Evolutionary conservation across 2,888 invertebrate genomes (phyloP).

Genomic region (Zygaena filipendulae): DNA sequence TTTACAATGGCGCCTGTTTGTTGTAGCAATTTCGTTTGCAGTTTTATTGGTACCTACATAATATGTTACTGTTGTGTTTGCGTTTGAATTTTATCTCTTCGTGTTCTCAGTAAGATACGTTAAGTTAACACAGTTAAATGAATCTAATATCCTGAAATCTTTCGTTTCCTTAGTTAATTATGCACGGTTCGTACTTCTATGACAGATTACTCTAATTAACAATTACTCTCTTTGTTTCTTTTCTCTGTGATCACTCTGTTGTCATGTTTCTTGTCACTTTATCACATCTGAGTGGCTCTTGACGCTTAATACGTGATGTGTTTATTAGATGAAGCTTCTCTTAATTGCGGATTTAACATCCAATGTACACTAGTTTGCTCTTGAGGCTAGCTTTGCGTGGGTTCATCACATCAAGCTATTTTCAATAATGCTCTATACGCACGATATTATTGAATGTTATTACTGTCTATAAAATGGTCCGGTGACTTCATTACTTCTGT

Average conservation of each 20-base stretch:
- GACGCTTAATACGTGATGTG: conserved; percentile 62
- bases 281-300: conserved; percentile 26
- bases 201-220: conserved; percentile 3
- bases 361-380: conserved; percentile 50
- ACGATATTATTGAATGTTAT: conserved; percentile 16
- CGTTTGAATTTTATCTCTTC: background rate
- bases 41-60: conserved; percentile 38
- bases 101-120: no score
- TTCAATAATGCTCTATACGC: conserved; percentile 26
- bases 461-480: conserved; percentile 10
- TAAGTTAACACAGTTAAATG: no score
- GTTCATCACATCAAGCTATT: conserved; percentile 27
- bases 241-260: conserved; percentile 21
- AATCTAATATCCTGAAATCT: no score
- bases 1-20: conserved; percentile 30
- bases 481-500: no score
- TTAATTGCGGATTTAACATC: conserved; percentile 59
- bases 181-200: background rate
- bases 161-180: conserved; percentile 15
- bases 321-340: conserved; percentile 60
- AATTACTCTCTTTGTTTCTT: conserved; percentile 32
- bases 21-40: conserved; percentile 26
- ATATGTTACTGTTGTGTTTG: no score
- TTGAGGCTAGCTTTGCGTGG: conserved; percentile 40
- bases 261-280: conserved; percentile 42